phyloP scores from a whole-genome alignment of 2,797 vertebrate species.

The Hippopotamyrus pictus region DNA sequence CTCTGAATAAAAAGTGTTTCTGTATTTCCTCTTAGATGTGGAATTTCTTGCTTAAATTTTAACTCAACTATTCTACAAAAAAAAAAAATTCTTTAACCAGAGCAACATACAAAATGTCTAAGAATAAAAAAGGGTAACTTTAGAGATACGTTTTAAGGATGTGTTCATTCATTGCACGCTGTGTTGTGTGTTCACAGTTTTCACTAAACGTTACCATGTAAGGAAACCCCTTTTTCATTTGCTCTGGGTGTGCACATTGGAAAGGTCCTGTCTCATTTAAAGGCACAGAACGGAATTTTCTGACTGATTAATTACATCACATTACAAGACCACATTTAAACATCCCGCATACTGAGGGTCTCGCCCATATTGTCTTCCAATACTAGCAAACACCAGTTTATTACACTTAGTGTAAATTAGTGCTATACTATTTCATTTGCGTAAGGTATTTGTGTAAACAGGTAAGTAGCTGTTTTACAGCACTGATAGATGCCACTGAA shows the following conservation, averaged over 20 bases:
- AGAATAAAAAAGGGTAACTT: background rate
- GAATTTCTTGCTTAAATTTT: slow-evolving; percentile 30
- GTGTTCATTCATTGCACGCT: background rate
- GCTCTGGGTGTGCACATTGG: background rate
- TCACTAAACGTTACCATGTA: background rate
- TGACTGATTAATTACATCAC: background rate
- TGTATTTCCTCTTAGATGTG: slow-evolving; percentile 22
- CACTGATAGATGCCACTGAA: background rate
- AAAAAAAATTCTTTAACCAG: background rate
- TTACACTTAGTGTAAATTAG: background rate
- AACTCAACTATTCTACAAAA: background rate
- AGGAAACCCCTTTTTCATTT: background rate
- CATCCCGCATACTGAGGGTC: background rate
- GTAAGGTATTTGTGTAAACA: background rate
- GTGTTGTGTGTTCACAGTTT: background rate
- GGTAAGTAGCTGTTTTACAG: background rate
- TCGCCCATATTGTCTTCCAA: background rate
- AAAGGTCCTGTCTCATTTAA: background rate
- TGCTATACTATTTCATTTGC: background rate
- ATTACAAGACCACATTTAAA: background rate
- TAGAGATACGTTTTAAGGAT: background rate
- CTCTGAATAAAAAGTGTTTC: slow-evolving; percentile 56
- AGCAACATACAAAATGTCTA: background rate
- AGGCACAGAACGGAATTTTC: background rate
- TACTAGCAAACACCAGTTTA: background rate